Base-by-base conservation (phyloP, 2,113 vertebrate genomes). In the Malurus cyaneus region DNA sequence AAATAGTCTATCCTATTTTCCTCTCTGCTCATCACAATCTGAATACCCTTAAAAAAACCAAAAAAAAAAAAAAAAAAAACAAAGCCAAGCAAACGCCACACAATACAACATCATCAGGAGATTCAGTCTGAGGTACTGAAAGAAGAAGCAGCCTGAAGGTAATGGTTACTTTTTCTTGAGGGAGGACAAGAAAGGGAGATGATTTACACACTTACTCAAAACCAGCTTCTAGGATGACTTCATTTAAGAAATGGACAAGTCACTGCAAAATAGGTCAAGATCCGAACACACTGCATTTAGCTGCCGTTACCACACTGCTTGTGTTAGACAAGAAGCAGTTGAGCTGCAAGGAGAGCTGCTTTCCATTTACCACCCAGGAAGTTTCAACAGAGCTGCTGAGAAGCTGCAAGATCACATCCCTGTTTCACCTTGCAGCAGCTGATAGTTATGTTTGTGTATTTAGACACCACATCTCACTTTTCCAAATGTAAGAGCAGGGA, bases 251-350 rank as follows among this genome's bases (percentile, higher is more conserved):
- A 78, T 5, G 2, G 14, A 50, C n/a, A 86, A 31, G 6, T 20
- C 5, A 4, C n/a, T 49, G 64, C n/a, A 86, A 89, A 69, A 65
- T 0, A 52, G 18, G n/a, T 57, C 41, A 72, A 49, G 77, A 73
- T 52, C 29, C 67, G 66, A 85, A 79, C 6, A 46, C 23, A 3
- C 0, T 29, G 12, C 20, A 36, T 39, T n/a, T 42, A 66, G 56
- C 9, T 46, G 41, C 52, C 46, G 42, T 53, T 54, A 59, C 14
- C 28, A 12, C 36, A 29, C 36, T 23, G 54, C 50, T 54, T 20
- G 39, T 23, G 46, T 74, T 0, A 80, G 59, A 46, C 62, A 61
- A 0, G 0, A 59, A 49, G 60, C 32, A 53, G 54, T 1, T 2
- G 18, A 76, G 62, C 8, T 71, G 41, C 13, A 2, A 78, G 41